phyloP scores from a whole-genome alignment of 2,113 vertebrate species.

The Lepisosteus oculatus region DNA sequence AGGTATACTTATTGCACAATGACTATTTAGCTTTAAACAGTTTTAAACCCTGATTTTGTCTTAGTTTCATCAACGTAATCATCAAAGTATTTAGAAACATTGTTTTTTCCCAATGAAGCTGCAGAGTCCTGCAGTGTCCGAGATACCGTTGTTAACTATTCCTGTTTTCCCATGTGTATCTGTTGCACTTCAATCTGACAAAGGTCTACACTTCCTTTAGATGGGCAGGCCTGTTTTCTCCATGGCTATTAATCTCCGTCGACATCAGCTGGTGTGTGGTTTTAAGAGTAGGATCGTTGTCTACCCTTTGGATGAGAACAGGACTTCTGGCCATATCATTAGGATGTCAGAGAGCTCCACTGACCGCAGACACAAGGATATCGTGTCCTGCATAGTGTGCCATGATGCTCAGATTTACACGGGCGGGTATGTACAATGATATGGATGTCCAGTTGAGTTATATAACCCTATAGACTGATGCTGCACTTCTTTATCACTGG shows the following conservation, averaged over 20 bases:
- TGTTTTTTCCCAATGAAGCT: too few relatives aligned
- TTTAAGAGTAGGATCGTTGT: constrained; percentile 27
- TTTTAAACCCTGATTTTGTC: too few relatives aligned
- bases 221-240: constrained; percentile 36
- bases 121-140: too few relatives aligned
- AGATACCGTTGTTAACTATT: too few relatives aligned
- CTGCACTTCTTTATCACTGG: too few relatives aligned
- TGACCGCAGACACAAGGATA: constrained; percentile 27
- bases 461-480: too few relatives aligned
- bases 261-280: constrained; percentile 42
- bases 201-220: constrained; percentile 13
- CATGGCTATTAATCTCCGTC: constrained; percentile 36
- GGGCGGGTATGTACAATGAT: constrained; percentile 23
- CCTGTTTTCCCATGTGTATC: too few relatives aligned
- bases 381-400: constrained; percentile 23
- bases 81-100: too few relatives aligned
- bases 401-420: constrained; percentile 40
- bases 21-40: too few relatives aligned
- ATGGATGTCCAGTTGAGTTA: too few relatives aligned
- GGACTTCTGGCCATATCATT: constrained; percentile 23
- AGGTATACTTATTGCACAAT: too few relatives aligned
- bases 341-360: constrained; percentile 30
- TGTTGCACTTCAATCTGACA: neutral
- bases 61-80: too few relatives aligned
- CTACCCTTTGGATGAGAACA: constrained; percentile 25